A percentile compares a stretch with the other conserved stretches of the same genome.
Evolutionary conservation across 35 echinoderm and acorn worm genomes (phyloP).

Genomic region (Heliocidaris tuberculata): DNA sequence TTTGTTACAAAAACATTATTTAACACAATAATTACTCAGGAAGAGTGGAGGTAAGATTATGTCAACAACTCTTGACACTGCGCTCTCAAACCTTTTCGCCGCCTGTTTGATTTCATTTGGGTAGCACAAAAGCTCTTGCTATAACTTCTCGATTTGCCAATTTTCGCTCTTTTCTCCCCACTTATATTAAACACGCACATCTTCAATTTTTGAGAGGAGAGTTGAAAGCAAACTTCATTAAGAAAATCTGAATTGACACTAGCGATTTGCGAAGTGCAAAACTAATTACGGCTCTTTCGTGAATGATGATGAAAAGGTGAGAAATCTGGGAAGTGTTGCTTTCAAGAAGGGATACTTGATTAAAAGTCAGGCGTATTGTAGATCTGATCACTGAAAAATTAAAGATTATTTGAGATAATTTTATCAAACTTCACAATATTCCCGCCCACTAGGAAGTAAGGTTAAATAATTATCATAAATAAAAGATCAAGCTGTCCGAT

Average conservation of each 20-base stretch:
- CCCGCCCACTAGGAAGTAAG: too few relatives aligned
- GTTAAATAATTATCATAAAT: too few relatives aligned
- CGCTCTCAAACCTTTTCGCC: background rate
- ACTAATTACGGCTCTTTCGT: background rate
- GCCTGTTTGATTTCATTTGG: background rate
- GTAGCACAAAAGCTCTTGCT: background rate
- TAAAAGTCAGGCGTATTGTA: background rate
- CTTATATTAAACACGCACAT: background rate
- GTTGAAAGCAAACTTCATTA: background rate
- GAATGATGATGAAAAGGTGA: background rate
- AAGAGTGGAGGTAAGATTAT: background rate
- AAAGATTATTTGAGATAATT: too few relatives aligned
- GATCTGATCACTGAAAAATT: too few relatives aligned
- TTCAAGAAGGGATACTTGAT: background rate
- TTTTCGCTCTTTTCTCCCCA: background rate
- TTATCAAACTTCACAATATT: too few relatives aligned
- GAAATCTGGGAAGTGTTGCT: background rate
- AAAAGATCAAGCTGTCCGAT: too few relatives aligned
- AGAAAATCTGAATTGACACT: background rate
- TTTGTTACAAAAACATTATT: conserved; percentile 2
- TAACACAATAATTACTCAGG: background rate
- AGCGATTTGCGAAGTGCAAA: background rate
- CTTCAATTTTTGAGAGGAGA: background rate
- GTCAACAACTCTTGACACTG: background rate
- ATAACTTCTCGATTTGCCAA: background rate